Evolutionary conservation across 1,140 invertebrate genomes (phyloP).

Genomic region (Melanaphis sacchari): DNA sequence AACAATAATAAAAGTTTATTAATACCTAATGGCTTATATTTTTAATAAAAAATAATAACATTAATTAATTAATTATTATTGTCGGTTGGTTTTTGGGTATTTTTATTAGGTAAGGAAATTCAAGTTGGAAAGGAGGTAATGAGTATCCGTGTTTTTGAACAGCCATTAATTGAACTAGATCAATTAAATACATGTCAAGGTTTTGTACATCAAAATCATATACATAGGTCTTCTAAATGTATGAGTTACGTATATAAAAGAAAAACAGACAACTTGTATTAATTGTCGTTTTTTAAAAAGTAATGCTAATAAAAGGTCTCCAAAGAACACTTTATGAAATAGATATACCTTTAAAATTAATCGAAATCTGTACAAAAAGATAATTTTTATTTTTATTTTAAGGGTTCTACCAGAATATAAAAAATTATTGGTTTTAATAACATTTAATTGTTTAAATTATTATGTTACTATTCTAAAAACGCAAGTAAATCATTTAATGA

Average conservation of each 20-base stretch:
- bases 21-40: too few species aligned
- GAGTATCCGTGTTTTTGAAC: too few species aligned
- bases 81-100: too few species aligned
- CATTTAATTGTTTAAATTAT: neutral
- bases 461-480: neutral
- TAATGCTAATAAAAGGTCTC: neutral
- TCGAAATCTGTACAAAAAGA: neutral
- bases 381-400: neutral
- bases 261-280: neutral
- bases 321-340: neutral
- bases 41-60: too few species aligned
- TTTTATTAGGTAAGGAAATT: too few species aligned
- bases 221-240: neutral
- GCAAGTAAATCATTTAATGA: neutral
- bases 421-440: neutral
- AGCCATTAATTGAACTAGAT: too few species aligned
- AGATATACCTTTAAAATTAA: neutral
- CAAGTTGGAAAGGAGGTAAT: too few species aligned
- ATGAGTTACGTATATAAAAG: constrained; percentile 1
- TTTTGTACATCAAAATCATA: neutral
- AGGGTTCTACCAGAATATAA: neutral
- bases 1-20: too few species aligned
- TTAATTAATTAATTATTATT: too few species aligned
- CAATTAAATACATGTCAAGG: too few species aligned
- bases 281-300: neutral